Base-by-base conservation (phyloP, 37 sponge, comb jelly and placozoan genomes). In the Cliona cf. orientalis region DNA sequence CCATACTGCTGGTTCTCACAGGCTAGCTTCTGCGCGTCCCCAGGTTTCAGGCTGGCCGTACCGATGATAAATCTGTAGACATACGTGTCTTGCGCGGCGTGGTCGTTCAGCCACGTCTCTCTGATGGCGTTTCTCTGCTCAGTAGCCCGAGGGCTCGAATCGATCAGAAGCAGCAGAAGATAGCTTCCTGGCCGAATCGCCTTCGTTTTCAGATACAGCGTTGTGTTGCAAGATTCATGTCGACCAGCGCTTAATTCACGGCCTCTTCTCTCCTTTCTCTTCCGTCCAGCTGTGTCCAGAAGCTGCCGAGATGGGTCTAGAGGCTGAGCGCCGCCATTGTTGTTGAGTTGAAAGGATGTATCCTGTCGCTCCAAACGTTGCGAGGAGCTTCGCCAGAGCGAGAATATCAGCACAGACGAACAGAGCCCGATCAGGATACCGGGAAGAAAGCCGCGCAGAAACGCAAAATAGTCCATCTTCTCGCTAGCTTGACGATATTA, bases 61-160 rank as follows among this genome's bases (percentile, higher is more conserved):
- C 90, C 93, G 4, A 93, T 58, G 19, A 93, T 82, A 58, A 93
- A 93, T 44, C 69, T 80, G 12, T 31, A 42, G 22, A 58, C 59
- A 26, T 79, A 77, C 61, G 7, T 31, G 7, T 41, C 28, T 6
- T 74, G 53, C 14, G 36, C 3, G 29, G 45, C 23, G 11, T 37
- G 32, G 0, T 46, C 28, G 2, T 22, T 25, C 40, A 93, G 49
- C 93, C 93, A 93, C 3, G 90, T 93, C 19, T 58, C 39, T 31
- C 93, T 75, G 9, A 89, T 81, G 34, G 79, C 69, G 14, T 82
- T 43, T 66, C 93, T 75, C 33, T 46, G 35, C 66, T 66, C 49
- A 0, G 23, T 12, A 35, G 67, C 65, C 1, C 69, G 32, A 1
- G 75, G 55, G 25, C 14, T 66, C 11, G 84, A 74, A 29, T 83